Evolutionary conservation across 2,113 vertebrate genomes (phyloP).

Genomic region (Oreotrochilus melanogaster): DNA sequence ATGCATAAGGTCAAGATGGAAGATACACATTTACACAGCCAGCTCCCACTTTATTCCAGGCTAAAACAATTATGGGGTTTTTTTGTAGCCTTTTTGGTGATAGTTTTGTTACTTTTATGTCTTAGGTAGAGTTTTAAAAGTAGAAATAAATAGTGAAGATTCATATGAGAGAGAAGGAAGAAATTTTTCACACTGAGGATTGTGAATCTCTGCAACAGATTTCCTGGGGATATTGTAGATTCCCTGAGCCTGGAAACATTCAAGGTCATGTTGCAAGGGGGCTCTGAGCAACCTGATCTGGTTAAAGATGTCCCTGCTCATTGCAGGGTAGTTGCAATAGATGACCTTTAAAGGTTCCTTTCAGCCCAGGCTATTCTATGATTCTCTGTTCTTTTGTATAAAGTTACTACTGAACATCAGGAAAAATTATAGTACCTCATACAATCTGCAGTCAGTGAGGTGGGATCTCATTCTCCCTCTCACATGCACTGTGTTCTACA

Average conservation of each 20-base stretch:
- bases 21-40: background rate
- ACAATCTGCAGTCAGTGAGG: background rate
- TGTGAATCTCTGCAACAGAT: too few species aligned
- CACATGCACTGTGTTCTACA: background rate
- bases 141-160: background rate
- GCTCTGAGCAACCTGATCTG: too few species aligned
- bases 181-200: too few species aligned
- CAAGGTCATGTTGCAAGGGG: too few species aligned
- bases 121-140: background rate
- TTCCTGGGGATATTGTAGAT: too few species aligned
- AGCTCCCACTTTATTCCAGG: background rate
- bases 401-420: background rate
- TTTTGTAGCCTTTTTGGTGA: background rate
- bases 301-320: too few species aligned
- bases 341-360: too few species aligned
- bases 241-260: too few species aligned
- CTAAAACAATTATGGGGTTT: background rate
- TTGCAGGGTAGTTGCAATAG: too few species aligned
- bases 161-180: too few species aligned
- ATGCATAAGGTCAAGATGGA: background rate
- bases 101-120: background rate
- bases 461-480: background rate
- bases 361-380: too few species aligned
- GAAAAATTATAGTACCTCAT: background rate
- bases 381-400: background rate